These are phyloP conservation scores for Hypercompe scribonia DNA, from an alignment of 2,888 invertebrate genomes.

Conservation along the genomic window DNA sequence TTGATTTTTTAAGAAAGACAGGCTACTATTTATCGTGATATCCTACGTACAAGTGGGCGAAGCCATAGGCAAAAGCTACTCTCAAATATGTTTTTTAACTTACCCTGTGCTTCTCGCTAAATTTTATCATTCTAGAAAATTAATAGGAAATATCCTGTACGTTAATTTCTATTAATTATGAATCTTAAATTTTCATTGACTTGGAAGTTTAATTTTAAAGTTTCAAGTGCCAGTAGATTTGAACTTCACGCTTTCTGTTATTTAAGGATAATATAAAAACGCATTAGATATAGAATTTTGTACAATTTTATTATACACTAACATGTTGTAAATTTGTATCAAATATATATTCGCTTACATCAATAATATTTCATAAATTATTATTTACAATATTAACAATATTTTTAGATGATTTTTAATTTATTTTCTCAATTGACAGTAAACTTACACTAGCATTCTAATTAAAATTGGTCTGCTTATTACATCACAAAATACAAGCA, in stretches of 20 bases:
- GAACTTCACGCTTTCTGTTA: not conserved
- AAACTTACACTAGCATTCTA: not conserved
- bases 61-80: no score
- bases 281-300: constrained; percentile 24
- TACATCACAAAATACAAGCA: not conserved
- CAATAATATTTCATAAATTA: constrained; percentile 68
- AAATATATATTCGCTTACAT: constrained; percentile 67
- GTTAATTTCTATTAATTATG: no score
- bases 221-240: no score
- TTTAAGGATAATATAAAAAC: not conserved
- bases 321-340: constrained; percentile 70
- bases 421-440: not conserved
- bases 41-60: no score
- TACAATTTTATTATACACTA: constrained; percentile 76
- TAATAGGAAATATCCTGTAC: not conserved
- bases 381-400: constrained; percentile 68
- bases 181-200: no score
- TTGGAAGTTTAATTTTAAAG: no score
- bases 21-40: no score
- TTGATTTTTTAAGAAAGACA: no score
- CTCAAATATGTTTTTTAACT: not conserved
- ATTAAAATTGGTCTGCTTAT: not conserved
- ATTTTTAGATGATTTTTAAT: not conserved
- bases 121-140: not conserved
- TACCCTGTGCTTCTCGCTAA: not conserved